These are phyloP conservation scores for Prorops nasuta DNA, from an alignment of 1,140 invertebrate species.

Conservation along the genomic window DNA sequence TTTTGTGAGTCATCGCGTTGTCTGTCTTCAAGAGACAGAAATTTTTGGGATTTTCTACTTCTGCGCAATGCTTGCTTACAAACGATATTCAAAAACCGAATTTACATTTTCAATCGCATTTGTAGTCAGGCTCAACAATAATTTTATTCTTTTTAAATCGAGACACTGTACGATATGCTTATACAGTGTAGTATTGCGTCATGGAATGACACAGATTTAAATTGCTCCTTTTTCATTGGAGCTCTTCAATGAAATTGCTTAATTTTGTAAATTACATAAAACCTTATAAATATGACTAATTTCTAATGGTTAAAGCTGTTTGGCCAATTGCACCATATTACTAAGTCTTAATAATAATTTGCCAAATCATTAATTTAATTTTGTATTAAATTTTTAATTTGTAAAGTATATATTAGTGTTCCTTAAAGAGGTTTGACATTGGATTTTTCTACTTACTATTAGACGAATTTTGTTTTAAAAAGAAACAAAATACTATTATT, in stretches of 20 bases:
- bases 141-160: neutral
- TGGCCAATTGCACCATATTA: too few species aligned
- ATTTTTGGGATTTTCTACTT: neutral
- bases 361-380: too few species aligned
- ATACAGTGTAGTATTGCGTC: neutral
- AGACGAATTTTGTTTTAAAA: too few species aligned
- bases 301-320: too few species aligned
- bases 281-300: too few species aligned
- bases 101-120: neutral
- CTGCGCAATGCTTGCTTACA: neutral
- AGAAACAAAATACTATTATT: too few species aligned
- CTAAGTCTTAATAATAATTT: too few species aligned
- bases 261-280: neutral
- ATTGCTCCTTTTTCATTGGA: neutral
- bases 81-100: neutral
- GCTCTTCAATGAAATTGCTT: neutral
- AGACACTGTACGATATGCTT: neutral
- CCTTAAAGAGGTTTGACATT: too few species aligned
- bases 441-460: too few species aligned
- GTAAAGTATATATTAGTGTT: too few species aligned
- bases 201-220: neutral
- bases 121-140: neutral
- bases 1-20: conserved; percentile 28
- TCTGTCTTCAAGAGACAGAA: neutral
- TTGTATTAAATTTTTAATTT: too few species aligned